Evolutionary conservation across 2,113 vertebrate species (phyloP), one percentile per base, ranked within the genome.

Genomic region (Malurus cyaneus): DNA sequence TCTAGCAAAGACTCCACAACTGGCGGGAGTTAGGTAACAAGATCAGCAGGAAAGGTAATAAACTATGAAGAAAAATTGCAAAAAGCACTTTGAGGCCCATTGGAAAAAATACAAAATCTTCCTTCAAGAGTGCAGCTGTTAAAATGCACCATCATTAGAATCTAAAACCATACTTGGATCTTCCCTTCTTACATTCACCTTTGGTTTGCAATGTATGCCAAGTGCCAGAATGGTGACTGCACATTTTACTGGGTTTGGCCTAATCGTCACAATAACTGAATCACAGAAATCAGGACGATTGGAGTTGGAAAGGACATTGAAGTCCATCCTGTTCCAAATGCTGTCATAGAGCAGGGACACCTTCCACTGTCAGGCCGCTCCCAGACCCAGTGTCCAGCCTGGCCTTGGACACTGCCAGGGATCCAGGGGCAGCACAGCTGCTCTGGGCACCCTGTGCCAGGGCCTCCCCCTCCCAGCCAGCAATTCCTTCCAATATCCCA

Each of bases 301-400:
- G 53, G 20, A 16, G 29, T 34, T 8, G 24, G 29, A 54, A 61
- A 4, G 19, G 20, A 61, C 17, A 0, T 18, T 25, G 4, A 47
- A 60, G 4, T 0, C 4, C 16, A 66, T n/a, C 15, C 3, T 1
- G 1, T 5, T 25, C 9, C n/a, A 69, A 6, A 0, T 0, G 5
- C 4, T 46, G 28, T 28, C 53, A 47, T 6, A n/a, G 11, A 9
- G 28, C 39, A 34, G 24, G 16, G 32, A 26, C 24, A 31, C 1
- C 19, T 67, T 0, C 47, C 41, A 60, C 16, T 7, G 0, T 2
- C 39, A 60, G 24, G 4, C 0, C 5, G 15, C 16, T 60, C 28
- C 77, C 5, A 88, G 32, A 18, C 18, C 18, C 39, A 39, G 11
- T 0, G 0, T 36, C 59, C 67, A 88, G 0, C 32, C 31, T 14